These are phyloP conservation scores for Ictalurus furcatus DNA, from an alignment of 2,113 vertebrate species.

Conservation along the genomic window DNA sequence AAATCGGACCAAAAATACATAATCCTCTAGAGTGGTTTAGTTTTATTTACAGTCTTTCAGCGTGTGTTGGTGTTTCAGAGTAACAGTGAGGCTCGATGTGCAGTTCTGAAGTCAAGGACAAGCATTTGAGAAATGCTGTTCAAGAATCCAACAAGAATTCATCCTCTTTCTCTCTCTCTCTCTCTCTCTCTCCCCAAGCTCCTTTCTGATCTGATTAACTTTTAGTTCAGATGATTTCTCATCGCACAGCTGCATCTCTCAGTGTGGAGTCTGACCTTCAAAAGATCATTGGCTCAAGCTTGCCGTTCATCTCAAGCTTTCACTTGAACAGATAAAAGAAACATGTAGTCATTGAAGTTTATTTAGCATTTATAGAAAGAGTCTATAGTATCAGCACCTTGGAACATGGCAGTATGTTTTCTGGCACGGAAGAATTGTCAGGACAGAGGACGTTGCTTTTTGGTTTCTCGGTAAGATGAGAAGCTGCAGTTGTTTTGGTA, in stretches of 20 bases:
- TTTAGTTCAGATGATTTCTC: constrained; percentile 31
- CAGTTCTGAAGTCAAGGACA: neutral
- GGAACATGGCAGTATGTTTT: neutral
- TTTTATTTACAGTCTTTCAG: neutral
- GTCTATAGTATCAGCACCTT: neutral
- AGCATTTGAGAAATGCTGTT: constrained; percentile 10
- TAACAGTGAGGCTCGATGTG: neutral
- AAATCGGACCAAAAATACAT: neutral
- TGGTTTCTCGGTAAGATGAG: too few species aligned
- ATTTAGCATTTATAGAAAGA: neutral
- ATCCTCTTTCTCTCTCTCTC: neutral
- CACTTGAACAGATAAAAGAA: neutral
- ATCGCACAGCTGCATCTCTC: constrained; percentile 27
- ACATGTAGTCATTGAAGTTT: neutral
- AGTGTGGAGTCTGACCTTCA: constrained; percentile 16
- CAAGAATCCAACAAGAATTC: neutral
- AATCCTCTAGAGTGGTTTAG: neutral
- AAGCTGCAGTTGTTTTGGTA: neutral
- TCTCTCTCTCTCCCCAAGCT: neutral
- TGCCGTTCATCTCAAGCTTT: constrained; percentile 4
- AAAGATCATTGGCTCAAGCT: neutral
- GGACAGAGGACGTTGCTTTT: neutral
- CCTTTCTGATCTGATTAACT: constrained; percentile 45
- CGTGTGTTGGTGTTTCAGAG: neutral
- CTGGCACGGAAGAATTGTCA: neutral